Evolutionary conservation across 2,888 invertebrate species (phyloP), one percentile per base, ranked within the genome.

Genomic region (Antitype chi): DNA sequence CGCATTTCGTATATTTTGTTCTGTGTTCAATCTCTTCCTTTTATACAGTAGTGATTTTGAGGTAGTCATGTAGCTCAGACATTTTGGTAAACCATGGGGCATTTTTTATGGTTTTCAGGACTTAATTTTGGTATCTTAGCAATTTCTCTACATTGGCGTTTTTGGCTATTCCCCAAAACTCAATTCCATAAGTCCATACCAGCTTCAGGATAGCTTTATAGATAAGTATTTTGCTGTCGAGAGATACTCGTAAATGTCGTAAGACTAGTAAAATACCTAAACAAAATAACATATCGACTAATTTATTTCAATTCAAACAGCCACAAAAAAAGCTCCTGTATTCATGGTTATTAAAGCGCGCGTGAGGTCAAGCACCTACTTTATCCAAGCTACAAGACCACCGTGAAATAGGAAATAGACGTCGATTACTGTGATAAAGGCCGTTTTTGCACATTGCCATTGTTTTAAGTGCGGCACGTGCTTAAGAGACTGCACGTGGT

Each of bases 321-420:
- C 55, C 66, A 76, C 66, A 80, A 78, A 82, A 32, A 82, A 85
- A 71, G 9, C 53, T 49, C n/a, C 53, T 85, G 55, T 68, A 76
- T 43, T 28, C 57, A 66, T 71, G 28, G 69, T 79, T 76, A 82
- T 55, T 72, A 82, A 78, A 73, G 57, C 74, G 67, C 59, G 74
- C 81, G 74, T 81, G 78, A 84, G 87, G 87, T 87, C 87, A 87
- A 88, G 86, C 82, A 79, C 88, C 86, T 84, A 83, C 85, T 86
- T 87, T 74, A 88, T 85, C 86, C 87, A 85, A 88, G 88, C 84
- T 84, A 78, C 78, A 72, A 80, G 88, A 86, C 87, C 86, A 89
- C 87, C 85, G 68, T 88, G 88, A 85, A 85, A 84, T 82, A 84
- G 82, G 80, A 84, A 88, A 81, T 82, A 80, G 74, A 76, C 79